These are phyloP conservation scores for Vireo griseus DNA, from an alignment of 2,797 vertebrate genomes.

Conservation along the genomic window DNA sequence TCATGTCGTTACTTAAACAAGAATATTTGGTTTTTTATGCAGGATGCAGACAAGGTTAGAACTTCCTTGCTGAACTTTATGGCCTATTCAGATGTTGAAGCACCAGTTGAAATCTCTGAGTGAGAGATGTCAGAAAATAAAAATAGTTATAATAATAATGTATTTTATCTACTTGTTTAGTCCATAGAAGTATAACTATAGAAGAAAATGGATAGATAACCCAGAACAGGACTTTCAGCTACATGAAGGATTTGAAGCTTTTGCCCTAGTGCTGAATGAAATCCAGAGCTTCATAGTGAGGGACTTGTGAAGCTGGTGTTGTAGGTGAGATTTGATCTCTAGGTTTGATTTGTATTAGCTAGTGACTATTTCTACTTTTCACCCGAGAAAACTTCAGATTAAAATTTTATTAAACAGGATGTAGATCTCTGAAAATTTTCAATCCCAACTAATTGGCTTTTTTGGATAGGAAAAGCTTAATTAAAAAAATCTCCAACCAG, in stretches of 20 bases:
- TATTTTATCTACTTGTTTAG: background rate
- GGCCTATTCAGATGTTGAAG: background rate
- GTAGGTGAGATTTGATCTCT: background rate
- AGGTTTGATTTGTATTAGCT: conserved; percentile 5
- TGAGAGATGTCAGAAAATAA: background rate
- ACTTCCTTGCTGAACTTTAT: background rate
- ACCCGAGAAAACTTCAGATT: conserved; percentile 13
- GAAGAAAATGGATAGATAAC: background rate
- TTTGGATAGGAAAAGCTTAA: conserved; percentile 4
- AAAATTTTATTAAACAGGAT: conserved; percentile 44
- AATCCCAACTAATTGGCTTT: conserved; percentile 15
- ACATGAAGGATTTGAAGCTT: background rate
- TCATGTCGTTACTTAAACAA: background rate
- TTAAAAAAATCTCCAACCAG: background rate
- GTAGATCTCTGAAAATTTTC: conserved; percentile 24
- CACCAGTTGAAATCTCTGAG: background rate
- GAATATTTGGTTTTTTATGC: background rate
- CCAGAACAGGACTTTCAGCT: background rate
- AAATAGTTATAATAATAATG: background rate
- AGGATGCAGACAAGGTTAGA: conserved; percentile 6
- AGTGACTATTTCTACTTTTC: conserved; percentile 22
- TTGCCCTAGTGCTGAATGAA: background rate
- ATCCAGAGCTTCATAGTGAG: background rate
- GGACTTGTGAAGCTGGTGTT: background rate
- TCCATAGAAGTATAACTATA: background rate